Percentiles rank a stretch among this genome's conserved stretches.
Evolutionary conservation across 2,888 invertebrate species (phyloP).

Genomic region (Drosophila kokeensis): DNA sequence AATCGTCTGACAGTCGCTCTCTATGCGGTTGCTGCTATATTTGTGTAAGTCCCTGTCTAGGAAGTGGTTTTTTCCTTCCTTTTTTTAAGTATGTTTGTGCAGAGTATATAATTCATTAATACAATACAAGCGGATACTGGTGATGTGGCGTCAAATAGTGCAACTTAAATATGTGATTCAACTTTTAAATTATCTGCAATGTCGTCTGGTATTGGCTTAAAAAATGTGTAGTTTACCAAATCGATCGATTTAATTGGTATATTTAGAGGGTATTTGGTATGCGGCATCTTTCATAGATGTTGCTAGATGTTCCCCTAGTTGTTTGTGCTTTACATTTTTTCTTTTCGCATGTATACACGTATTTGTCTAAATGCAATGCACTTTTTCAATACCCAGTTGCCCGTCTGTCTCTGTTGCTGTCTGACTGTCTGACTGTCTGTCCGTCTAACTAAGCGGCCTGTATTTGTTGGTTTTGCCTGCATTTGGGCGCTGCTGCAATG

Average conservation of each 20-base stretch:
- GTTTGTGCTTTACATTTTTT: constrained; percentile 27
- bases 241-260: neutral
- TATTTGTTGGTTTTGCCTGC: constrained; percentile 54
- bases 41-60: constrained; percentile 2
- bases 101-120: neutral
- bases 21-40: constrained; percentile 49
- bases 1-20: constrained; percentile 47
- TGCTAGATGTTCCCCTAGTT: neutral
- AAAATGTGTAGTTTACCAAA: neutral
- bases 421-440: constrained; percentile 4
- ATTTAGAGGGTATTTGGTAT: neutral
- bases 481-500: constrained; percentile 64
- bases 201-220: too few species aligned
- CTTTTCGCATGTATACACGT: constrained; percentile 22
- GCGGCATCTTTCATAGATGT: neutral
- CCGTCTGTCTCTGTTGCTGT: neutral
- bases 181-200: neutral
- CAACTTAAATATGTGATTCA: neutral
- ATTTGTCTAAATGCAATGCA: constrained; percentile 66
- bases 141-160: neutral
- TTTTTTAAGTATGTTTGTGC: neutral
- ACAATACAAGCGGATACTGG: neutral
- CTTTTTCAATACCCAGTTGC: constrained; percentile 65
- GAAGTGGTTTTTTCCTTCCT: neutral
- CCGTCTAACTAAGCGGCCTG: constrained; percentile 49